Base-by-base conservation (phyloP, 2,113 vertebrate species). In the Apaloderma vittatum region DNA sequence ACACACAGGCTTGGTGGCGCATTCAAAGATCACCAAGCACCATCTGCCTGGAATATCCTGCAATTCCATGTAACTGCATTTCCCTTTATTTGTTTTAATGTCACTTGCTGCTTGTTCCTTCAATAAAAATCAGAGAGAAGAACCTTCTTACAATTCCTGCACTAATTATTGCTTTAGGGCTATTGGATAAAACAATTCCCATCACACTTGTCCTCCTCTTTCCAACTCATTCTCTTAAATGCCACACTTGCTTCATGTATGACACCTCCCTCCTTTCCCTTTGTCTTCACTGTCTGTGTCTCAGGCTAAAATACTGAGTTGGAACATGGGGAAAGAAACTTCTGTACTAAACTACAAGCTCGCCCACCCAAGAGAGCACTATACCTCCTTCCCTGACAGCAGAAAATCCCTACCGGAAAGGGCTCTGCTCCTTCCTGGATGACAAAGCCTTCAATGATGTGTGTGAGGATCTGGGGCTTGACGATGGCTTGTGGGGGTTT, bases 361-460 rank as follows among this genome's bases (percentile, higher is more conserved):
- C 54, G 55, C 29, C 27, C 51, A 76, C 59, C 23, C 46, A 86
- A 46, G 58, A 34, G 26, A 23, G 12, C 0, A 1, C 45, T 78
- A 72, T 11, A 52, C 4, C 26, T 65, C 23, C 45, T 61, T 89
- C 24, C 27, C n/a, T 34, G 3, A 17, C 26, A 73, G 19, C 32
- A 61, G 13, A 67, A 8, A 67, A 82, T 86, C 58, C 99, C 98
- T 97, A 99, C 99, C 79, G 99, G 99, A 97, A 99, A 99, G 24
- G 99, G 99, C 79, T 99, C 99, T 19, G 99, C 99, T 97, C 99
- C 99, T 94, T 99, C 99, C 97, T 99, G 99, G 97, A 99, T 99
- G 65, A 99, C 99, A 86, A 99, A 99, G 75, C 99, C 99, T 94
- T 99, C 99, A 12, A 99, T 99, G 93, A 99, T 99, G 94, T 99